phyloP scores from a whole-genome alignment of 2,113 vertebrate species.

The Gopherus flavomarginatus region DNA sequence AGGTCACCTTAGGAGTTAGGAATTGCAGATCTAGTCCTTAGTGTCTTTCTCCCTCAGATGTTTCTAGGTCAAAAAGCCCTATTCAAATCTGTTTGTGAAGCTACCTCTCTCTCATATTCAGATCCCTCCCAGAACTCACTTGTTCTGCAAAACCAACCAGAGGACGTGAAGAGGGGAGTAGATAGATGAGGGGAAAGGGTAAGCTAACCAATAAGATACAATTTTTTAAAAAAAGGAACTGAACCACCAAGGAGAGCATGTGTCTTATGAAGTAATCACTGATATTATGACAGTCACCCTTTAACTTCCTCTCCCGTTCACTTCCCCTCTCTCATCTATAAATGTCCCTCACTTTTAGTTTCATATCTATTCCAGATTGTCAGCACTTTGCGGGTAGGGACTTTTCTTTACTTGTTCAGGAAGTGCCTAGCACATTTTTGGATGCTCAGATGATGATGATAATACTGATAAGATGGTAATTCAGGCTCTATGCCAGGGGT shows the following conservation, averaged over 20 bases:
- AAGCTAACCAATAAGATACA: neutral
- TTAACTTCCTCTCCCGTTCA: neutral
- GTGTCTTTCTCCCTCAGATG: neutral
- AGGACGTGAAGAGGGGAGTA: neutral
- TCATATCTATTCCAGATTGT: neutral
- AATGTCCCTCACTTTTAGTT: neutral
- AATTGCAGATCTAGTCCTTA: neutral
- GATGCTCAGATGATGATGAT: neutral
- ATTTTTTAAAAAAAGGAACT: neutral
- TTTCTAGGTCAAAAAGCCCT: neutral
- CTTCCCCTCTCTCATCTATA: neutral
- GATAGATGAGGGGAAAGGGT: neutral
- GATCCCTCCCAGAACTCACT: neutral
- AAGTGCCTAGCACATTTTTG: neutral
- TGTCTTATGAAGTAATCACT: accelerated
- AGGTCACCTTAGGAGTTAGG: neutral
- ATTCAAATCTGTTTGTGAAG: neutral
- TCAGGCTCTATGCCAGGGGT: neutral
- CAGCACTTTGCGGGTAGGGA: neutral
- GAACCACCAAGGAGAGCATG: accelerated
- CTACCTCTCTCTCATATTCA: neutral
- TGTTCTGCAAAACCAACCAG: neutral
- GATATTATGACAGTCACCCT: neutral
- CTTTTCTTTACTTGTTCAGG: neutral
- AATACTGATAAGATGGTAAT: neutral